These are phyloP conservation scores for Nycticorax nycticorax DNA, from an alignment of 2,113 vertebrate genomes.

Conservation along the genomic window DNA sequence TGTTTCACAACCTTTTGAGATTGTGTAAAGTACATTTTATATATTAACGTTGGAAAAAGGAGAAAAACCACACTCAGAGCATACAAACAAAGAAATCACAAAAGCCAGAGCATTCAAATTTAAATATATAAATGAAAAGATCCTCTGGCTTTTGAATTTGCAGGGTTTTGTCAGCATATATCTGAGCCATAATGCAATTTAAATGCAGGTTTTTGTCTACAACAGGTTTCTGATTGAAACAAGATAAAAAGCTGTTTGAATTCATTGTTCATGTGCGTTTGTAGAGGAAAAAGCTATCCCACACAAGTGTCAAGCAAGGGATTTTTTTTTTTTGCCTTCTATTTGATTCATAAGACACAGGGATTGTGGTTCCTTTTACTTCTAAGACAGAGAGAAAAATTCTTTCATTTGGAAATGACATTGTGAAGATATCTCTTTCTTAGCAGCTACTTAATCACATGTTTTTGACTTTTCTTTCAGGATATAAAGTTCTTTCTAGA, in stretches of 20 bases:
- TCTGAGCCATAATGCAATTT: background rate
- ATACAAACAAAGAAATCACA: background rate
- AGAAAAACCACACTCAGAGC: background rate
- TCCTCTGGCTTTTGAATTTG: background rate
- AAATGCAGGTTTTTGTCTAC: slow-evolving; percentile 1
- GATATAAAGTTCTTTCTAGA: background rate
- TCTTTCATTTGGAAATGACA: background rate
- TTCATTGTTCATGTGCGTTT: slow-evolving; percentile 20
- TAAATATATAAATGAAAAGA: background rate
- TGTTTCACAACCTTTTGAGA: background rate
- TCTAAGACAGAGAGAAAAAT: background rate
- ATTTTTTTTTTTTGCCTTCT: background rate
- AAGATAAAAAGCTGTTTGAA: slow-evolving; percentile 26
- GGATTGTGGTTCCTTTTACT: background rate
- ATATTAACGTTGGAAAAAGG: background rate
- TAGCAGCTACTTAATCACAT: background rate
- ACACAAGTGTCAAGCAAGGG: background rate
- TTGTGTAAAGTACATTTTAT: background rate
- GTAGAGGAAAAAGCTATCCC: background rate
- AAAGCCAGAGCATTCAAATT: slow-evolving; percentile 10
- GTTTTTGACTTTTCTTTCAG: background rate
- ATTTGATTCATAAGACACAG: background rate
- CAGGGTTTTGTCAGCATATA: background rate
- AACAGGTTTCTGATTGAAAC: slow-evolving; percentile 17
- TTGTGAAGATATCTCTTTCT: background rate